Evolutionary conservation across 2,113 vertebrate genomes (phyloP), one percentile per base, ranked within the genome.

Genomic region (Petromus typicus): DNA sequence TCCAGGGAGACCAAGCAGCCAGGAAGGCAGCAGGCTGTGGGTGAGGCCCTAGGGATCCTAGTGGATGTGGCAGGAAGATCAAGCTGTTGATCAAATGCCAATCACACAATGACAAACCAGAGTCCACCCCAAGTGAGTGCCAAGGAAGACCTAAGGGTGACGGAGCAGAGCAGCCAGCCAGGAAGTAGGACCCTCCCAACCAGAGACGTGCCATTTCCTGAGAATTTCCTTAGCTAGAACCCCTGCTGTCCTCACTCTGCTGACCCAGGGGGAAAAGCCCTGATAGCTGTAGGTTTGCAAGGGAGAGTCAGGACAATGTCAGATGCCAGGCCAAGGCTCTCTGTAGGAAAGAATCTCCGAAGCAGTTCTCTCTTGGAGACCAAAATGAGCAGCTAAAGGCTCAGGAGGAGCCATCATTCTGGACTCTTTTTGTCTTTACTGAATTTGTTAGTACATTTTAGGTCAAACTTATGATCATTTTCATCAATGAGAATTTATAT

Each of bases 331-430:
- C 57, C 13, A 73, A 13, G 27, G n/a, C 23, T 93, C 6, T 27
- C 79, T 82, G 18, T 76, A 66, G 82, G 27, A 84, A 93, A 79
- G 30, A 63, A n/a, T 76, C 22, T n/a, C 40, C 45, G 61, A 71
- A 91, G 69, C 51, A 82, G 27, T 94, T 94, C 71, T 48, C 63
- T 84, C 94, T 85, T 84, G 48, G 84, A 96, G 80, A 82, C 45
- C 7, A 61, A 95, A 84, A 88, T 84, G 16, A 88, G 56, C 63
- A 80, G 57, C 43, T 92, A 80, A 88, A 92, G 48, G 3, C 34
- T 91, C 45, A 90, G 76, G 80, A 61, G n/a, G 64, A 84, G 54
- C 64, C 45, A 69, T 78, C 64, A 85, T 69, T 22, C 10, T 61
- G 45, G 61, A 51, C 10, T 51, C 48, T 51, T 51, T 51, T 51